Evolutionary conservation across 2,888 invertebrate species (phyloP).

Genomic region (Cryptocephalus primarius): DNA sequence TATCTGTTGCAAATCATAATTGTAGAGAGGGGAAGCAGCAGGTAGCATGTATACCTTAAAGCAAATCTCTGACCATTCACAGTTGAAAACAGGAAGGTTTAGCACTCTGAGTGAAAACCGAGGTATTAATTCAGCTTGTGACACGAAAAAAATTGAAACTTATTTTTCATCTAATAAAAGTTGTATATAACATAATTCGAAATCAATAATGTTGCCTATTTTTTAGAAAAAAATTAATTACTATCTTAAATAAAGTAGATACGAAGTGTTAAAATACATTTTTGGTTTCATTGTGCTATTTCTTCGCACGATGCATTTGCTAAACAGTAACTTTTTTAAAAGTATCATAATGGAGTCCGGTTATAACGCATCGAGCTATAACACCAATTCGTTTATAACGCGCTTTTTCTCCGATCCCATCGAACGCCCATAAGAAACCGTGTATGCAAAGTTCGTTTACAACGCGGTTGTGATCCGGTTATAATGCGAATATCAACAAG

Average conservation of each 20-base stretch:
- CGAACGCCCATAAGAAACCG: no score
- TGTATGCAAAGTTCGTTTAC: no score
- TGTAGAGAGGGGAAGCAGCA: slow-evolving; percentile 9
- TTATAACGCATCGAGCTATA: no score
- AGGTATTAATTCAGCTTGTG: slow-evolving; percentile 3
- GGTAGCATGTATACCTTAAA: slow-evolving; percentile 3
- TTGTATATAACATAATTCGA: slow-evolving; percentile 2
- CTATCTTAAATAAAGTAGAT: no score
- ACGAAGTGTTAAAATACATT: not conserved
- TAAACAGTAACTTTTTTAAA: no score
- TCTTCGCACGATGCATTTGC: no score
- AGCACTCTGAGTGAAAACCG: slow-evolving; percentile 5
- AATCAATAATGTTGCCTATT: not conserved
- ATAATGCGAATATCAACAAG: no score
- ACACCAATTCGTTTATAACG: no score
- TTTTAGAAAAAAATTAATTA: no score
- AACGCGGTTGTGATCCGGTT: no score
- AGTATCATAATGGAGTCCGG: no score
- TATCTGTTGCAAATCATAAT: slow-evolving; percentile 9
- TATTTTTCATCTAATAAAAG: slow-evolving; percentile 5
- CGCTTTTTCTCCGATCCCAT: no score
- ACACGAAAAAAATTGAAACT: slow-evolving; percentile 5
- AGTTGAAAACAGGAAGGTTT: slow-evolving; percentile 4
- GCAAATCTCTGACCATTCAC: slow-evolving; percentile 3
- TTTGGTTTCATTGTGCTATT: not conserved